Percentiles rank a stretch among this genome's conserved stretches.
Evolutionary conservation across 2,888 invertebrate species (phyloP).

Genomic region (Meandrusa payeni): DNA sequence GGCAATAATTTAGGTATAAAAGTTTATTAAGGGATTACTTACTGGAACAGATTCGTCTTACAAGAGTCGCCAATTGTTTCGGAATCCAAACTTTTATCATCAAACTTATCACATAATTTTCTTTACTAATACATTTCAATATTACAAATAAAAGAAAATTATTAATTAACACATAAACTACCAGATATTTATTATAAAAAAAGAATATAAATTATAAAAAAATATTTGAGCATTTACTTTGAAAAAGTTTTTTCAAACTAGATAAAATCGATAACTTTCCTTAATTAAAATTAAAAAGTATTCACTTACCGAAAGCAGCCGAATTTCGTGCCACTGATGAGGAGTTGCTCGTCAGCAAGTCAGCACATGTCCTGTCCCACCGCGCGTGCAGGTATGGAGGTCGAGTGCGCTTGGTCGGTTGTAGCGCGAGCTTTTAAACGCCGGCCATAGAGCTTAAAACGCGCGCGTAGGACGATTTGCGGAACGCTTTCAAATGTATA

Average conservation of each 20-base stretch:
- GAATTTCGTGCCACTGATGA: background rate
- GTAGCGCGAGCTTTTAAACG: slow-evolving; percentile 63
- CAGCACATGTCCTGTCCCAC: slow-evolving; percentile 37
- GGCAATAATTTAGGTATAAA: background rate
- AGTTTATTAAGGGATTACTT: slow-evolving; percentile 7
- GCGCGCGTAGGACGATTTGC: slow-evolving; percentile 44
- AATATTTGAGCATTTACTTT: too few species aligned
- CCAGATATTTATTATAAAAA: too few species aligned
- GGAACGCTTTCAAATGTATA: too few species aligned
- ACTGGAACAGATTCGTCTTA: slow-evolving; percentile 3
- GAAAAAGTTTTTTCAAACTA: too few species aligned
- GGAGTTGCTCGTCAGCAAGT: slow-evolving; percentile 13
- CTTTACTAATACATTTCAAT: too few species aligned
- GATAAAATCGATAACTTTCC: too few species aligned
- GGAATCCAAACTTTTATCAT: background rate
- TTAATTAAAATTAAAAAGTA: background rate
- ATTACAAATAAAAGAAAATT: too few species aligned
- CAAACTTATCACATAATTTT: too few species aligned
- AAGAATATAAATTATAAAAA: too few species aligned
- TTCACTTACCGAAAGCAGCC: slow-evolving; percentile 9
- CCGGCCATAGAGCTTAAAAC: slow-evolving; percentile 46
- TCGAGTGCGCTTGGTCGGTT: slow-evolving; percentile 63
- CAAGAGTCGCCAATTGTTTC: background rate
- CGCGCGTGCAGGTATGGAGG: slow-evolving; percentile 26
- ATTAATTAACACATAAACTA: too few species aligned